These are phyloP conservation scores for Sebastes minor DNA, from an alignment of 2,797 vertebrate species.

Conservation along the genomic window DNA sequence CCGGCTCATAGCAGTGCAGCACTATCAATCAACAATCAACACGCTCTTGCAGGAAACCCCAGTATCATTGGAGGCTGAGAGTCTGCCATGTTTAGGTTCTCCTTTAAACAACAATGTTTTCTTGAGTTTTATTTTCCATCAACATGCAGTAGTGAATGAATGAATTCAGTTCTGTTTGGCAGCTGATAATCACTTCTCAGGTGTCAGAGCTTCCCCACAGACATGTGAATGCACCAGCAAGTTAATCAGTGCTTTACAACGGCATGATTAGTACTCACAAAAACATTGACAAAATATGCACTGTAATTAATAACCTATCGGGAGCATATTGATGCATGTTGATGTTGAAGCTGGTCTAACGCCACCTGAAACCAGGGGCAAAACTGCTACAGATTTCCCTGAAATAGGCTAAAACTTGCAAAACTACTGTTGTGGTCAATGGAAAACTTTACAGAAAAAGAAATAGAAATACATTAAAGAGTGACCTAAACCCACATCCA, in stretches of 20 bases:
- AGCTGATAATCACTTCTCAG: background rate
- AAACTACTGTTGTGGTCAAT: background rate
- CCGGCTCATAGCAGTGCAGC: background rate
- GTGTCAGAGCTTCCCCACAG: background rate
- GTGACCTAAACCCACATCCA: background rate
- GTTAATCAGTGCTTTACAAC: background rate
- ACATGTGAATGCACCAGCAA: background rate
- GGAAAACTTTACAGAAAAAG: background rate
- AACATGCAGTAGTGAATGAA: background rate
- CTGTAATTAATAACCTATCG: too few relatives aligned
- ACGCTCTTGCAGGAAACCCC: background rate
- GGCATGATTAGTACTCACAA: background rate
- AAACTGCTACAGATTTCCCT: background rate
- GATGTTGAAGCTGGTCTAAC: background rate
- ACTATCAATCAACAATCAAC: background rate
- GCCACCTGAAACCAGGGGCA: background rate
- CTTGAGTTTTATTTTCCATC: background rate
- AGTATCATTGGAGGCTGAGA: background rate
- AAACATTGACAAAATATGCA: background rate
- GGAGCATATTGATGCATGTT: background rate
- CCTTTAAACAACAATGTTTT: background rate
- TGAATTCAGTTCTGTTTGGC: background rate
- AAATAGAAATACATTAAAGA: background rate
- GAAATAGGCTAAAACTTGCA: background rate
- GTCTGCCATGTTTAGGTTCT: background rate